phyloP scores from a whole-genome alignment of 1,140 invertebrate species.

The Papilio glaucus region DNA sequence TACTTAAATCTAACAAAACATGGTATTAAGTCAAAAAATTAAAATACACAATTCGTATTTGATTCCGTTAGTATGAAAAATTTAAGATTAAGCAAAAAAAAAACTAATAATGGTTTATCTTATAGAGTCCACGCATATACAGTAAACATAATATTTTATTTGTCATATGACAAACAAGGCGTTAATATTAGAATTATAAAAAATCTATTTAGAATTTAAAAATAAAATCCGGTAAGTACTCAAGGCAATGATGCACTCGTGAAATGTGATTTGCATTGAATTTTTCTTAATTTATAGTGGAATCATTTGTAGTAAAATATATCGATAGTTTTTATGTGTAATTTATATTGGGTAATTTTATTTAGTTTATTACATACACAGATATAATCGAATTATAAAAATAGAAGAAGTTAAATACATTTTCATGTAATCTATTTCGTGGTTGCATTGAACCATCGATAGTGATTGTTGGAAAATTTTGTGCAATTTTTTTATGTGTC shows the following conservation, averaged over 20 bases:
- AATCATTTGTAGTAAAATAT: not conserved
- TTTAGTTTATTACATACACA: not conserved
- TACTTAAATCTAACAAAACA: conserved; percentile 32
- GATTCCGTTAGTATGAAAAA: not conserved
- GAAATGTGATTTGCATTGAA: conserved; percentile 8
- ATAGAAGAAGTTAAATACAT: not conserved
- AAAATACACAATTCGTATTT: conserved; percentile 22
- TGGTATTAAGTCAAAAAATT: not conserved
- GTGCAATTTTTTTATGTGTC: conserved; percentile 23
- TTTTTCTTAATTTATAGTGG: not conserved
- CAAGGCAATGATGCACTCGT: not conserved
- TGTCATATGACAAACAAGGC: no score
- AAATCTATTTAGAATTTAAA: no score
- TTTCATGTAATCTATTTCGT: not conserved
- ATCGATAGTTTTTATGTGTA: not conserved
- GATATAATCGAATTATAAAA: not conserved
- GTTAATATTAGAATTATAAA: no score
- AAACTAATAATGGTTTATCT: not conserved
- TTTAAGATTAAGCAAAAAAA: not conserved
- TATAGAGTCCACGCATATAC: no score
- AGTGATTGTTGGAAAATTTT: not conserved
- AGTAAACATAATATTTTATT: no score
- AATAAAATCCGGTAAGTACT: not conserved
- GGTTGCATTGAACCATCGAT: not conserved
- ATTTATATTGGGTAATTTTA: not conserved